A percentile compares a stretch with the other conserved stretches of the same genome.
phyloP scores from a whole-genome alignment of 1,140 invertebrate genomes.

The Philaenus spumarius region DNA sequence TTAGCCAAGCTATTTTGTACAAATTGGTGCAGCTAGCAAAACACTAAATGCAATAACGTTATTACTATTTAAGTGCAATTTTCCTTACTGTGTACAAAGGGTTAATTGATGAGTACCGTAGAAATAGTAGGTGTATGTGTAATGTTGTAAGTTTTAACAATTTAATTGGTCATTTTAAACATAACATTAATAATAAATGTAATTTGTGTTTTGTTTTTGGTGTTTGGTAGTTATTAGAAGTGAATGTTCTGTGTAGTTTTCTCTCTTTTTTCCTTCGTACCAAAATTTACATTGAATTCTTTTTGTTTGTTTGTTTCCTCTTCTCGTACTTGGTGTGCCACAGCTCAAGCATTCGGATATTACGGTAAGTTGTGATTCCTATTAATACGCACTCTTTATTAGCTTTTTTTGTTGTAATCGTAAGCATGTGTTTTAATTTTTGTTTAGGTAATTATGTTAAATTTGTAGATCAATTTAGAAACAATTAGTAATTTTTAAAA shows the following conservation, averaged over 20 bases:
- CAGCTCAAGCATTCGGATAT: conserved; percentile 96
- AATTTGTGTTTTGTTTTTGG: no score
- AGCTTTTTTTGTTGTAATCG: conserved; percentile 23
- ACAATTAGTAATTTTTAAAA: no score
- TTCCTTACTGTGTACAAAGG: no score
- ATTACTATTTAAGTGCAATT: no score
- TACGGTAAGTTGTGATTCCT: conserved; percentile 93
- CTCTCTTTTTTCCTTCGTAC: conserved; percentile 49
- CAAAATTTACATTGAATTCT: conserved; percentile 3
- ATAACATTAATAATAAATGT: conserved; percentile 2
- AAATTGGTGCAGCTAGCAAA: no score
- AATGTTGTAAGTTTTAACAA: no score
- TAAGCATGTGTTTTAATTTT: not conserved
- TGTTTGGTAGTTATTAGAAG: conserved; percentile 17
- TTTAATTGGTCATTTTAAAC: no score
- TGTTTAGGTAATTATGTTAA: conserved; percentile 4
- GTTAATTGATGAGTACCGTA: no score
- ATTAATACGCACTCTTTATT: conserved; percentile 42
- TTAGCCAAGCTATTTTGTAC: no score
- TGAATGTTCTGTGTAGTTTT: conserved; percentile 41
- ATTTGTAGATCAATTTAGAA: not conserved
- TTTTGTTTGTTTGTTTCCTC: conserved; percentile 11
- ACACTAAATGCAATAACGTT: no score
- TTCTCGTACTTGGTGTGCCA: conserved; percentile 1
- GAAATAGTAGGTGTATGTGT: no score